Base-by-base conservation (phyloP, 2,888 invertebrate genomes). In the Notodonta ziczac region DNA sequence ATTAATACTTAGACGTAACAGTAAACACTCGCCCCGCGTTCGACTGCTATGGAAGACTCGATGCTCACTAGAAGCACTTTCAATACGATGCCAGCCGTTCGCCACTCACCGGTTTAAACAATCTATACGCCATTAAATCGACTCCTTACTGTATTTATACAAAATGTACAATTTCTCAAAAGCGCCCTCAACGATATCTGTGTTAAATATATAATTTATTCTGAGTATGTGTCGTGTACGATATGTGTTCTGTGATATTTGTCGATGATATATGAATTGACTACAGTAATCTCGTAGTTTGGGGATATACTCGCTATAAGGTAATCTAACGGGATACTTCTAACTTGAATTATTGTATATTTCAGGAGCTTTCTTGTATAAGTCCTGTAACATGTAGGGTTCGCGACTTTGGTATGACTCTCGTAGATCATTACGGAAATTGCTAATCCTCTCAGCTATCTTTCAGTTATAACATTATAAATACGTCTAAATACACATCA, bases 21-120 rank as follows among this genome's bases (percentile, higher is more conserved):
- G 86, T 89, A 87, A 86, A 90, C 86, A 88, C 84, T 79, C 86
- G 75, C 77, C 81, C 78, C 84, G 91, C 90, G 90, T 78, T 82
- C 90, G 92, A 93, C 93, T 91, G 93, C 88, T 93, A 91, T 93
- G 93, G 93, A 93, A 93, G 93, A 93, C 93, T 89, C 88, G 87
- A 90, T 91, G 92, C 93, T 93, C 91, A 83, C 89, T 82, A 88
- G 88, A 93, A 93, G 93, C 93, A 91, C 88, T 88, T 86, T 89
- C 91, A 90, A 87, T 89, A 90, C 87, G 70, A 72, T 70, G 82
- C 90, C 91, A 91, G 91, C 89, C 91, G 90, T 83, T 82, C 91
- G 90, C 89, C 88, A 84, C 86, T 83, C 88, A 84, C 85, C 87
- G 77, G 81, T 77, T 83, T 77, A 82, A 87, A 84, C 85, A 74